Base-by-base conservation (phyloP, 2,113 vertebrate genomes). In the Cyphomyrus plagiostoma region DNA sequence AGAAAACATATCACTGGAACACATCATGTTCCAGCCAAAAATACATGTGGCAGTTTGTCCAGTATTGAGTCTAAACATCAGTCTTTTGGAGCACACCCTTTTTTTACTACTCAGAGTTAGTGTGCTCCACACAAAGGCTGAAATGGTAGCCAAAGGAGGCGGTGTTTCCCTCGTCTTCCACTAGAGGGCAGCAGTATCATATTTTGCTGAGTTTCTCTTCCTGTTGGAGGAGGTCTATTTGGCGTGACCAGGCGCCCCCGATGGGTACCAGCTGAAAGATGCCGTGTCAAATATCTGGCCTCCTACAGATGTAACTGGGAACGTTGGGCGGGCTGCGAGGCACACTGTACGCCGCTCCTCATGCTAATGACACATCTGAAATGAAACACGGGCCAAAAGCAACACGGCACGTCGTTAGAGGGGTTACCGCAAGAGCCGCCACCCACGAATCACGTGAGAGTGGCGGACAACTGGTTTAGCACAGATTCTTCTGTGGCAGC, bases 131-230 rank as follows among this genome's bases (percentile, higher is more conserved):
- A 80, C 74, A 42, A 42, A 17, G 17, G 21, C 87, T 6, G 42
- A 23, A 88, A 23, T 11, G 42, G n/a, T 62, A 52, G 35, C 53
- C 30, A 58, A 39, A 58, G 53, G 2, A 39, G 2, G 26, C 11
- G 1, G 86, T 4, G 53, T 30, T 52, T 89, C 9, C 42, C 5
- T 46, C 21, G 2, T 30, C 46, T 42, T 26, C 82, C 89, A 86
- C 89, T 86, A 39, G 89, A 89, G 89, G 89, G 89, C 77, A 62
- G 82, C 89, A 89, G 53, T 58, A n/a, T 66, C 83, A 15, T 86
- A 11, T 35, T 10, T 46, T 62, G 82, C 39, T 48, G 82, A 48
- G 82, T 1, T 42, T 83, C 19, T 48, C 21, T 45, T 84, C 82
- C 21, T 48, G 39, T 21, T 83, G 42, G 39, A 83, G 42, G 46